Percentiles rank a stretch among this genome's conserved stretches.
These are phyloP conservation scores for Melanotaenia pygmaea DNA, from an alignment of 2,797 vertebrate species.

Conservation along the genomic window DNA sequence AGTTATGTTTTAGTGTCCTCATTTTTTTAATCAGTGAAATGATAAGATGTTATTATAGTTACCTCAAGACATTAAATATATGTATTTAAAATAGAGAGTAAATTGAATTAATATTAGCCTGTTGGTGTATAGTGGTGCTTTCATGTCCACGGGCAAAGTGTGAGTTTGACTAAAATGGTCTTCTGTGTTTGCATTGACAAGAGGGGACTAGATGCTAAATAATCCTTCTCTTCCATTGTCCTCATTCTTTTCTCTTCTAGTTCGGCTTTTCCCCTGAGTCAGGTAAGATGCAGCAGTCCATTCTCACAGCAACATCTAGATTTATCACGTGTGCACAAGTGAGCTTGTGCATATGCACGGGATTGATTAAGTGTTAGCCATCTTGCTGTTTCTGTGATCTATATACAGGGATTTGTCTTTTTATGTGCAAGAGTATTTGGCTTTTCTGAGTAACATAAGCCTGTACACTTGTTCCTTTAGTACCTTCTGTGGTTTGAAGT, in stretches of 20 bases:
- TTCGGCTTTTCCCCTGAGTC: constrained; percentile 52
- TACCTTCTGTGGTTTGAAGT: constrained; percentile 99
- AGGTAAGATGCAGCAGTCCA: constrained; percentile 40
- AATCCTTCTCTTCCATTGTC: constrained; percentile 44
- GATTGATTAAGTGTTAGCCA: constrained; percentile 19
- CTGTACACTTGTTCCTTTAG: constrained; percentile 9
- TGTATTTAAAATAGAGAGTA: constrained; percentile 52
- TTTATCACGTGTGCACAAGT: constrained; percentile 19
- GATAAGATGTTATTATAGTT: constrained; percentile 40
- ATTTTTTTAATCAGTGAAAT: constrained; percentile 39
- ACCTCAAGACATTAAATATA: constrained; percentile 44
- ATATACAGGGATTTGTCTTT: constrained; percentile 23
- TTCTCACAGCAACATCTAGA: constrained; percentile 27
- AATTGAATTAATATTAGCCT: constrained; percentile 47
- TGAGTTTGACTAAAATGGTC: constrained; percentile 38
- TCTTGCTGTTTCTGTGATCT: constrained; percentile 21
- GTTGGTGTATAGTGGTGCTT: constrained; percentile 26
- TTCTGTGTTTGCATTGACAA: constrained; percentile 29
- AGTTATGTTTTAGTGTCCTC: constrained; percentile 39
- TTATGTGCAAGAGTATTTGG: constrained; percentile 12
- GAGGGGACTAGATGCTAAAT: constrained; percentile 39
- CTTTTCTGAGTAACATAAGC: constrained; percentile 7
- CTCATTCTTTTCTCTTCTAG: constrained; percentile 54
- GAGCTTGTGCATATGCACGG: constrained; percentile 12
- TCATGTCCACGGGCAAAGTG: constrained; percentile 43